A percentile compares a stretch with the other conserved stretches of the same genome.
These are phyloP conservation scores for Limanda limanda DNA, from an alignment of 2,113 vertebrate species.

Conservation along the genomic window DNA sequence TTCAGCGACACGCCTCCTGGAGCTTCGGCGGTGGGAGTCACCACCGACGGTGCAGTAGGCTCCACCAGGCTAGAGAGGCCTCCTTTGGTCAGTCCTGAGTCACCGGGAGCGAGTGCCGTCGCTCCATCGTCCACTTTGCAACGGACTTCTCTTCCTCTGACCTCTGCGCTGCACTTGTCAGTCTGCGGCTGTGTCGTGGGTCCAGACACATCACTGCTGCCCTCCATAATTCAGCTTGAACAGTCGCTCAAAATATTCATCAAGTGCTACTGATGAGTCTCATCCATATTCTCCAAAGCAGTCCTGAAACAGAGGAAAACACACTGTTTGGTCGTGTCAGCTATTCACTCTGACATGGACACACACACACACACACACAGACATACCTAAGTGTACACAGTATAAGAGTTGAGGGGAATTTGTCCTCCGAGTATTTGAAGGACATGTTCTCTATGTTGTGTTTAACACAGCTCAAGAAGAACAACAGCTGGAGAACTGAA, in stretches of 20 bases:
- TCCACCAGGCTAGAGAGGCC: slow-evolving; percentile 84
- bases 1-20: slow-evolving; percentile 91
- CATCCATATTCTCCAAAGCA: slow-evolving; percentile 50
- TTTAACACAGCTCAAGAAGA: neutral
- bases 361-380: neutral
- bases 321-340: slow-evolving; percentile 50
- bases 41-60: slow-evolving; percentile 83
- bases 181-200: slow-evolving; percentile 79
- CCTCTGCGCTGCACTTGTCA: slow-evolving; percentile 64
- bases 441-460: neutral
- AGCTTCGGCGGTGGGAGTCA: slow-evolving; percentile 84
- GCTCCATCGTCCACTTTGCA: slow-evolving; percentile 88
- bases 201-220: slow-evolving; percentile 85
- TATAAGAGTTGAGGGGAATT: too few species aligned
- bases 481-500: neutral
- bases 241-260: slow-evolving; percentile 58
- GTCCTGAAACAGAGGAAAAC: slow-evolving; percentile 75
- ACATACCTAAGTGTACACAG: too few species aligned
- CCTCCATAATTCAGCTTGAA: slow-evolving; percentile 82
- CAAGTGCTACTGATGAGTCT: slow-evolving; percentile 54
- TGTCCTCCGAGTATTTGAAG: neutral
- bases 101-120: slow-evolving; percentile 83
- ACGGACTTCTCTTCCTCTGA: slow-evolving; percentile 59
- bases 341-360: neutral
- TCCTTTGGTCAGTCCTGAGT: slow-evolving; percentile 90